Conservation (phyloP, 2,888 invertebrate genomes). For the Uropetala carovei region DNA sequence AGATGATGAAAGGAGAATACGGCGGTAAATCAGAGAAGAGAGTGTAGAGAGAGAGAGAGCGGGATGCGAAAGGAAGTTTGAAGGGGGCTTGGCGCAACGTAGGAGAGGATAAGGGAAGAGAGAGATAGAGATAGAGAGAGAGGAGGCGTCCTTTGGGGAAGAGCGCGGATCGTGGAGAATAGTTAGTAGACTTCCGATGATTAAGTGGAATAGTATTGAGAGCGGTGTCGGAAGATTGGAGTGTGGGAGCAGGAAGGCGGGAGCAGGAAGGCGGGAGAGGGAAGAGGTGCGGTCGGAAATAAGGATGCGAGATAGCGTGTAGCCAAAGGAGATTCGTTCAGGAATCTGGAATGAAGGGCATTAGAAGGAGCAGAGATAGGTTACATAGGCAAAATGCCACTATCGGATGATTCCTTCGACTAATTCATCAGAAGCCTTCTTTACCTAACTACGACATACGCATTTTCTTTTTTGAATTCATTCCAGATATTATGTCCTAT, state of each 20-base stretch:
- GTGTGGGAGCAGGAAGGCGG: background rate
- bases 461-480: no score
- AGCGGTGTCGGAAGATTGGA: background rate
- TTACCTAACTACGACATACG: background rate
- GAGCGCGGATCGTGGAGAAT: constrained; percentile 21
- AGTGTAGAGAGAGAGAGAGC: background rate
- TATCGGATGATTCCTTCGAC: background rate
- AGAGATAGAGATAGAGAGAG: no score
- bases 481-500: no score
- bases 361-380: no score
- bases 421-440: background rate
- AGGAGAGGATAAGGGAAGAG: background rate
- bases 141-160: background rate
- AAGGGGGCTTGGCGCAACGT: background rate
- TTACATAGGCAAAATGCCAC: no score
- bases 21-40: background rate
- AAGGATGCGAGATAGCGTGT: no score
- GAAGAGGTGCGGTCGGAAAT: no score
- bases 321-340: no score
- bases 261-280: background rate
- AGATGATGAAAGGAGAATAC: background rate
- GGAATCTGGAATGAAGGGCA: no score
- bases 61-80: background rate
- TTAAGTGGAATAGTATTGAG: constrained; percentile 48
- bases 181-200: constrained; percentile 56